These are phyloP conservation scores for Cyrtonyx montezumae DNA, from an alignment of 2,113 vertebrate species.

Conservation along the genomic window DNA sequence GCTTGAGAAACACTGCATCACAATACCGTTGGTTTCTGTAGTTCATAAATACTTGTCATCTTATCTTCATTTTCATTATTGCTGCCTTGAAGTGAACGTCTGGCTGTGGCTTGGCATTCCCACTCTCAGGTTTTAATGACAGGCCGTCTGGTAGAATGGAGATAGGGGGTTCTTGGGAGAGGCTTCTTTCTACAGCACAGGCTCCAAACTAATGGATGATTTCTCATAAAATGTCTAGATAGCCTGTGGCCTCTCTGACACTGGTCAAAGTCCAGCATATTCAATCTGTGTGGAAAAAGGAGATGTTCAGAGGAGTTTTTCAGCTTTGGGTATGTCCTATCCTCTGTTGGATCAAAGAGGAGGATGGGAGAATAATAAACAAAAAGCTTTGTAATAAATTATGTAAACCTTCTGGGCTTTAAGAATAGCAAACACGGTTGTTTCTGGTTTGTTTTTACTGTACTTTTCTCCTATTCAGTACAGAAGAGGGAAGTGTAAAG, in stretches of 20 bases:
- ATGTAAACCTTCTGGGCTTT: not conserved
- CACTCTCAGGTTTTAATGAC: not conserved
- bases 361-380: not conserved
- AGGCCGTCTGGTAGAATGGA: not conserved
- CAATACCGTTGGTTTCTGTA: not conserved
- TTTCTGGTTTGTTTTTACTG: not conserved
- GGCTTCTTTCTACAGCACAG: not conserved
- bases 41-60: not conserved
- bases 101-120: conserved; percentile 31
- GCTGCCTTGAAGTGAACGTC: not conserved
- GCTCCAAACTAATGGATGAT: not conserved
- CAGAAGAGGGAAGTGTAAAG: not conserved
- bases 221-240: not conserved
- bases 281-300: not conserved
- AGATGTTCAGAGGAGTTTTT: not conserved
- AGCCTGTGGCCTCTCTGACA: not conserved
- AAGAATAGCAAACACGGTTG: not conserved
- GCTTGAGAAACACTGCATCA: not conserved
- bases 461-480: not conserved
- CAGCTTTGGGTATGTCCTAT: not conserved
- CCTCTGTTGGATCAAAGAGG: not conserved
- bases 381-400: not conserved
- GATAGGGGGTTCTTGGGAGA: not conserved
- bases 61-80: not conserved
- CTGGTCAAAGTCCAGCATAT: not conserved